A percentile compares a stretch with the other conserved stretches of the same genome.
Evolutionary conservation across 23 tunicate genomes (phyloP).

Genomic region (Diplosoma virens): DNA sequence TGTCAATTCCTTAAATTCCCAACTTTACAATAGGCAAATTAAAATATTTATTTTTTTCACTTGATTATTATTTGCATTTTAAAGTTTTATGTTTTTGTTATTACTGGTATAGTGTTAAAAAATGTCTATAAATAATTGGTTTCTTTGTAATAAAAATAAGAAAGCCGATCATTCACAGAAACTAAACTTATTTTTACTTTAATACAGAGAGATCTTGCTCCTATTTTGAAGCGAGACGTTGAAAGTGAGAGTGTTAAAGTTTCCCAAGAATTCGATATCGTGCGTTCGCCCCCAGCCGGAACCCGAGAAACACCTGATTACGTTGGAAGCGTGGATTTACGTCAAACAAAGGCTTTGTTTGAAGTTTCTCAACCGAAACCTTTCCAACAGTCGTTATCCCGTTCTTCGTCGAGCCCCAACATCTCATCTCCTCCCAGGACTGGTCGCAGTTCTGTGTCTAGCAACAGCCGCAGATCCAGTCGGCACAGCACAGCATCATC

Average conservation of each 20-base stretch:
- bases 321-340: conserved; percentile 59
- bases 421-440: conserved; percentile 23
- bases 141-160: too few relatives aligned
- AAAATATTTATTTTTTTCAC: too few relatives aligned
- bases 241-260: neutral
- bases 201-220: conserved; percentile 4
- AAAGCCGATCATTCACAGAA: too few relatives aligned
- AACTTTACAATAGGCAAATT: too few relatives aligned
- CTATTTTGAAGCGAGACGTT: conserved; percentile 1
- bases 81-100: too few relatives aligned
- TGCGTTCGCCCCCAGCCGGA: conserved; percentile 88
- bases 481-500: conserved; percentile 42
- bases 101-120: too few relatives aligned
- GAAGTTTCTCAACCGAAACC: conserved; percentile 19
- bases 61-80: too few relatives aligned
- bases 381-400: neutral
- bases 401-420: neutral
- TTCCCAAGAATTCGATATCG: conserved; percentile 29
- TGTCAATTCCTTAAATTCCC: too few relatives aligned
- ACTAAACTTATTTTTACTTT: too few relatives aligned
- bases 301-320: conserved; percentile 74
- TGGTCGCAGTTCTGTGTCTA: conserved; percentile 35
- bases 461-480: conserved; percentile 28
- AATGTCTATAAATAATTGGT: too few relatives aligned
- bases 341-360: conserved; percentile 68